A percentile compares a stretch with the other conserved stretches of the same genome.
Evolutionary conservation across 2,113 vertebrate genomes (phyloP).

Genomic region (Miniopterus natalensis): DNA sequence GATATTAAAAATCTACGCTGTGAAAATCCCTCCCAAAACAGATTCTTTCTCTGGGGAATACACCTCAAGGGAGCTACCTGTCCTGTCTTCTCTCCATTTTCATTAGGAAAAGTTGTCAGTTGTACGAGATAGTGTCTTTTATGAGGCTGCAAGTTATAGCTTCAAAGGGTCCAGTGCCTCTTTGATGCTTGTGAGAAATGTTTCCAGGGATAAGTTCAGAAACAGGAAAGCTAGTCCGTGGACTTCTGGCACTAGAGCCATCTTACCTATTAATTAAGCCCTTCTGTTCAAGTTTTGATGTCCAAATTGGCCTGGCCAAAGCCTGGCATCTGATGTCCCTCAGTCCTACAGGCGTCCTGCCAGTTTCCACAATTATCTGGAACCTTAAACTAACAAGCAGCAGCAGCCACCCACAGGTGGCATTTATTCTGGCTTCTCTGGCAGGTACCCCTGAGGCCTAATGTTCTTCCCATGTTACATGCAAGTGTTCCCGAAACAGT

Average conservation of each 20-base stretch:
- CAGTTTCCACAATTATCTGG: not conserved
- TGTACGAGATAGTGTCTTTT: not conserved
- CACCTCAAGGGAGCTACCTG: slow-evolving; percentile 49
- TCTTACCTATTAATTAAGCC: not conserved
- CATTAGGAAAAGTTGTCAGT: slow-evolving; percentile 75
- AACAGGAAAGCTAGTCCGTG: not conserved
- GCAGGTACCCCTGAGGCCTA: not conserved
- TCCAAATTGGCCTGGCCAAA: slow-evolving; percentile 40
- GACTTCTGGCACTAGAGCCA: not conserved
- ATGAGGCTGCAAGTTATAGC: not conserved
- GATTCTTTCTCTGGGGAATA: slow-evolving; percentile 59
- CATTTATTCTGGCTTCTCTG: not conserved
- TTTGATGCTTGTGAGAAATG: slow-evolving; percentile 63
- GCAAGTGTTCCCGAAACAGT: not conserved
- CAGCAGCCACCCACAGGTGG: too few species aligned
- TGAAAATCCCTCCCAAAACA: slow-evolving; percentile 48
- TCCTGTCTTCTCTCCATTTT: slow-evolving; percentile 74
- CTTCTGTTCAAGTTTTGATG: not conserved
- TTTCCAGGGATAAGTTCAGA: slow-evolving; percentile 48
- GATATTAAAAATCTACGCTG: slow-evolving; percentile 71
- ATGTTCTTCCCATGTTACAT: not conserved
- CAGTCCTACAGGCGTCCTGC: not conserved
- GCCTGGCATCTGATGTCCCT: not conserved
- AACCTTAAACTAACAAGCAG: not conserved
- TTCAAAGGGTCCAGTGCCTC: slow-evolving; percentile 64